Conservation (phyloP, 2,797 vertebrate genomes). For the Neopelma chrysocephalum region DNA sequence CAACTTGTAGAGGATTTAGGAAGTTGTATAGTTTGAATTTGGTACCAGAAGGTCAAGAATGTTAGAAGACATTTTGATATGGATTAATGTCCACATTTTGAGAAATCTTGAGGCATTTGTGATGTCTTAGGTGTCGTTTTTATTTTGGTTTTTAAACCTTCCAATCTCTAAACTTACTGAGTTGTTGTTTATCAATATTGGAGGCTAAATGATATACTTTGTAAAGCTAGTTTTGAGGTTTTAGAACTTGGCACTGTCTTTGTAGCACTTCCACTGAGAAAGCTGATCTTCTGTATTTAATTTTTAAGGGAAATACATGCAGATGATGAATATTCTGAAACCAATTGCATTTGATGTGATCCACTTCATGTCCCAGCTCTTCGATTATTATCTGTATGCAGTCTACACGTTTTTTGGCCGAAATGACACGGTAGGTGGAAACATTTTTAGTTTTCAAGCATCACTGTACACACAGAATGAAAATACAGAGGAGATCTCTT, state of each 20-base stretch:
- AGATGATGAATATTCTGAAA: conserved; percentile 99
- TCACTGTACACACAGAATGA: not conserved
- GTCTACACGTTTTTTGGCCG: conserved; percentile 97
- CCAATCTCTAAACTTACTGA: not conserved
- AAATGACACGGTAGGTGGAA: conserved; percentile 90
- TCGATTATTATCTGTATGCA: conserved; percentile 97
- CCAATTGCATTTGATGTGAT: conserved; percentile 99
- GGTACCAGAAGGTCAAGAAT: not conserved
- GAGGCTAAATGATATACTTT: not conserved
- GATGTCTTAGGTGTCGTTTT: not conserved
- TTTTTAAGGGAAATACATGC: conserved; percentile 94
- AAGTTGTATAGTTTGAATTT: not conserved
- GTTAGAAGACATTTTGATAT: not conserved
- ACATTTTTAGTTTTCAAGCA: not conserved
- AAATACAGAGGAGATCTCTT: not conserved
- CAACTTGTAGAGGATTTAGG: not conserved
- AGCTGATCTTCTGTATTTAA: conserved; percentile 42
- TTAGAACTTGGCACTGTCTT: not conserved
- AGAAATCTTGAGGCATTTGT: not conserved
- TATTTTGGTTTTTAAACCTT: not conserved
- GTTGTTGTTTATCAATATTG: not conserved
- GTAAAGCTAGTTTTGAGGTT: not conserved
- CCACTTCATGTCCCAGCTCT: conserved; percentile 98
- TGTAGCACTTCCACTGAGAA: not conserved
- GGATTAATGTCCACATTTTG: not conserved